Base-by-base conservation (phyloP, 2,113 vertebrate species). In the Apus apus region DNA sequence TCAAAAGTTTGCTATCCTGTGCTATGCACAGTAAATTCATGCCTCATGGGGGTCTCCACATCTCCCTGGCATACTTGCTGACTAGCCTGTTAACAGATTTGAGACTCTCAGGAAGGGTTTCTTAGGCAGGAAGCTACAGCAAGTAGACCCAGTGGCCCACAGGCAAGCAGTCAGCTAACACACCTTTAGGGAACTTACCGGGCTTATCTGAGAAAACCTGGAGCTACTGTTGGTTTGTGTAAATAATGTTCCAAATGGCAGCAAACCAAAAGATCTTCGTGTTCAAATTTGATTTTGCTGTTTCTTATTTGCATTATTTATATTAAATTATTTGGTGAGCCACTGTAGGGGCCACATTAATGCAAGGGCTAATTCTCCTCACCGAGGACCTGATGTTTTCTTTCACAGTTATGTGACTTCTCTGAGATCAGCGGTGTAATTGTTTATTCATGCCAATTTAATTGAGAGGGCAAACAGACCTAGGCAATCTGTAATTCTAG, bases 271-370 rank as follows among this genome's bases (percentile, higher is more conserved):
- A 81, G 17, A 74, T 87, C n/a, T 90, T 45, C 68, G 77, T 88
- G 84, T 89, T 90, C 34, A 86, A 81, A 85, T 90, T n/a, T 75
- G 48, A 7, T 11, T 62, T 93, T 82, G 46, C 36, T 68, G 15
- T 85, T 51, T 87, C 71, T 89, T 77, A 15, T 64, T 94, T 71
- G 51, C 57, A 19, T 80, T 84, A 79, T 80, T 94, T 94, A 54
- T 87, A 93, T 95, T 22, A 74, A 64, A 78, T 30, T 78, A 75
- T 74, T 96, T 83, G n/a, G 45, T 78, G 36, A 88, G 45, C 57
- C 48, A 30, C 45, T 68, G 40, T 92, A 50, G 21, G 30, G 51
- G 8, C 53, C 74, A 27, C 27, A 21, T 86, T 90, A 95, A 88
- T 86, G 53, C 38, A 67, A 72, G 21, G 16, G 11, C 76, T 94